Conservation (phyloP, 2,888 invertebrate genomes). For the Polydesmus complanatus region DNA sequence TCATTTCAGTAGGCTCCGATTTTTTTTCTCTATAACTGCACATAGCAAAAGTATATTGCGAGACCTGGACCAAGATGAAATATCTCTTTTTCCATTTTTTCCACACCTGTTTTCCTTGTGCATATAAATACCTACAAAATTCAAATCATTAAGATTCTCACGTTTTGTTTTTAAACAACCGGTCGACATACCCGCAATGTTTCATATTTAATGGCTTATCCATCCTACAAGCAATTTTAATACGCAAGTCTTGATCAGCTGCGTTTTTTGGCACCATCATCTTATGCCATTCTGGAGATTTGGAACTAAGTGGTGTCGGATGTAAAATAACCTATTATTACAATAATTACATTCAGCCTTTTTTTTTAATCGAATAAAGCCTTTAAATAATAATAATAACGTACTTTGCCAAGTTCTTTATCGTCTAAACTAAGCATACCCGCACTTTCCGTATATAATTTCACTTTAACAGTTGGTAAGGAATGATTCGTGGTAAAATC, state of each 20-base stretch:
- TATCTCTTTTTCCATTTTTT: constrained; percentile 99
- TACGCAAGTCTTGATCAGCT: constrained; percentile 86
- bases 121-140: constrained; percentile 57
- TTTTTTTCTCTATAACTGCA: constrained; percentile 99
- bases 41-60: constrained; percentile 99
- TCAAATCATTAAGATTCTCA: not conserved
- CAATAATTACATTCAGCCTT: not conserved
- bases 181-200: constrained; percentile 67
- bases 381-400: too few species aligned
- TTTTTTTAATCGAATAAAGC: not conserved
- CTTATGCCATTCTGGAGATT: constrained; percentile 96
- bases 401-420: constrained; percentile 81
- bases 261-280: constrained; percentile 91
- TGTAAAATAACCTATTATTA: constrained; percentile 48
- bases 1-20: constrained; percentile 98
- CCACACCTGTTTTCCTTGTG: constrained; percentile 94
- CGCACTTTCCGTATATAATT: constrained; percentile 93
- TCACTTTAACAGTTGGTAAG: constrained; percentile 91
- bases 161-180: not conserved
- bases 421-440: constrained; percentile 96
- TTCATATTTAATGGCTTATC: constrained; percentile 99
- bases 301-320: constrained; percentile 74
- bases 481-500: constrained; percentile 98
- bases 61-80: constrained; percentile 96
- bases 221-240: constrained; percentile 95